Percentiles rank a stretch among this genome's conserved stretches.
phyloP scores from a whole-genome alignment of 2,888 invertebrate species.

The Dicyrtoma fusca region DNA sequence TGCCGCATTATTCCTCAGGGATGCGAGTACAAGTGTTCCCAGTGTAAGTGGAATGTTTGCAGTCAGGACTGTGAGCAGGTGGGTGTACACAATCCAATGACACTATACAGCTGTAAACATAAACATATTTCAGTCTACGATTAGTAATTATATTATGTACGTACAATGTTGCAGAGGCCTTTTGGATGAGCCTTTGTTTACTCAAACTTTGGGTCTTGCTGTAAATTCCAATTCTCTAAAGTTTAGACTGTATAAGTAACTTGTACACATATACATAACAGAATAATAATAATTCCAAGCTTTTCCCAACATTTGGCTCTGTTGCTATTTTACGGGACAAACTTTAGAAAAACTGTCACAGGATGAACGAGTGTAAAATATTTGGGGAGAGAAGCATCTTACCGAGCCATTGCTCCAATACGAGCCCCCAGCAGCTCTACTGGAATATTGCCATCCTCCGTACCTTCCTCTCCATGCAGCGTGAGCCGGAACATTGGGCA shows the following conservation, averaged over 20 bases:
- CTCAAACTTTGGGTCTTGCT: too few species aligned
- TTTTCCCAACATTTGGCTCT: too few species aligned
- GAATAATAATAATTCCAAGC: too few species aligned
- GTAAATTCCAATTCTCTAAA: too few species aligned
- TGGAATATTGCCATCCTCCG: constrained; percentile 30
- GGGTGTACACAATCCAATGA: too few species aligned
- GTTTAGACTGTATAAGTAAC: too few species aligned
- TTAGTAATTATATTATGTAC: too few species aligned
- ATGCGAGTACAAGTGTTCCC: constrained; percentile 1
- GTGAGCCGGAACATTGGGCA: constrained; percentile 15
- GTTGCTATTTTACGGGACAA: neutral
- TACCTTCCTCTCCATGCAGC: neutral
- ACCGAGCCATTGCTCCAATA: neutral
- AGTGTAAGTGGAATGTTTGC: constrained; percentile 1
- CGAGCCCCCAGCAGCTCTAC: constrained; percentile 1
- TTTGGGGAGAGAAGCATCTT: neutral
- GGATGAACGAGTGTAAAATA: constrained; percentile 1
- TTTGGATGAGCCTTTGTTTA: too few species aligned
- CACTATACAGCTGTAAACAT: too few species aligned
- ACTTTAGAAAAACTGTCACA: constrained; percentile 20
- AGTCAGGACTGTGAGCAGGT: constrained; percentile 14
- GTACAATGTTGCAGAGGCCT: too few species aligned
- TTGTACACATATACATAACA: too few species aligned
- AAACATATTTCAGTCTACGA: too few species aligned
- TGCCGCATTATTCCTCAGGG: constrained; percentile 6